Evolutionary conservation across 53 echinoderm and acorn worm species (phyloP).

Genomic region (Arbacia lixula): DNA sequence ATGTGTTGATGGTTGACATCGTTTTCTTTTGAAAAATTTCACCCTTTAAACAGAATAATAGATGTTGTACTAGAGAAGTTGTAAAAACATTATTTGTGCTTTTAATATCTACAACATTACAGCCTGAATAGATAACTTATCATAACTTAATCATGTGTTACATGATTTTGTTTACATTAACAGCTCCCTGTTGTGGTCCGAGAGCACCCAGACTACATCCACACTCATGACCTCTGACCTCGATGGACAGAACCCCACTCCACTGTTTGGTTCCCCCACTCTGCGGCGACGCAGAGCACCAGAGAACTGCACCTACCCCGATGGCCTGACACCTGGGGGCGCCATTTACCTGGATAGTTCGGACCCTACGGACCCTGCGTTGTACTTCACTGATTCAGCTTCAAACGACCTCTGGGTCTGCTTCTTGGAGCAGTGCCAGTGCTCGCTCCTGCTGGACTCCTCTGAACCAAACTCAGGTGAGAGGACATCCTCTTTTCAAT

Average conservation of each 20-base stretch:
- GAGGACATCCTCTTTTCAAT: neutral
- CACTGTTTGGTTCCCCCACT: slow-evolving; percentile 53
- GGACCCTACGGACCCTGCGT: slow-evolving; percentile 20
- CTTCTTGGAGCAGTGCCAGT: slow-evolving; percentile 71
- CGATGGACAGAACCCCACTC: slow-evolving; percentile 57
- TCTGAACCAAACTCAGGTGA: slow-evolving; percentile 73
- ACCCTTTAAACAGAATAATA: too few relatives aligned
- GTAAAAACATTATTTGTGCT: too few relatives aligned
- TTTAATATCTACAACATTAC: too few relatives aligned
- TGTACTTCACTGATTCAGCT: slow-evolving; percentile 66
- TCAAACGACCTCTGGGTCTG: slow-evolving; percentile 69
- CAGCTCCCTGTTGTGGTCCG: slow-evolving; percentile 81
- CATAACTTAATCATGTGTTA: too few relatives aligned
- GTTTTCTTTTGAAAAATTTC: too few relatives aligned
- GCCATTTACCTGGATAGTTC: slow-evolving; percentile 64
- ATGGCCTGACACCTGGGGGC: slow-evolving; percentile 14
- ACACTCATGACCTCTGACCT: slow-evolving; percentile 75
- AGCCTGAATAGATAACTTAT: too few relatives aligned
- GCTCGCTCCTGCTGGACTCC: slow-evolving; percentile 66
- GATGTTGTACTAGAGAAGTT: too few relatives aligned
- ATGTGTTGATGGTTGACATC: too few relatives aligned
- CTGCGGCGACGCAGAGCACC: slow-evolving; percentile 43
- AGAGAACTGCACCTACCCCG: slow-evolving; percentile 56
- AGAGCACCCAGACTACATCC: slow-evolving; percentile 14
- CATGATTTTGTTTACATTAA: slow-evolving; percentile 4